Conservation (phyloP, 2,113 vertebrate species). For the Bettongia penicillata region DNA sequence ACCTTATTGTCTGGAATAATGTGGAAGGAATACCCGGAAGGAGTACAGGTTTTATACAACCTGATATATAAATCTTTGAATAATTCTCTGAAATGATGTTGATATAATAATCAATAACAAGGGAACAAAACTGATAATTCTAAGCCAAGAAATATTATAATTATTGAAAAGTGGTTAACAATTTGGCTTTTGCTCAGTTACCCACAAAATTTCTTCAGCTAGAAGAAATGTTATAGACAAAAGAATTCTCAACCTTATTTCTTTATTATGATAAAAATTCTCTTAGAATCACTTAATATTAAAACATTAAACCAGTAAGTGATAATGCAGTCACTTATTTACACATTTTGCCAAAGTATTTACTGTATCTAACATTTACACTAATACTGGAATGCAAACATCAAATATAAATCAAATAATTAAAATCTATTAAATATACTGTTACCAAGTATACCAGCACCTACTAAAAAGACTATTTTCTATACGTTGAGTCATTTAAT, state of each 20-base stretch:
- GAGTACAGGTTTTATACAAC: constrained; percentile 35
- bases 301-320: constrained; percentile 5
- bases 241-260: constrained; percentile 36
- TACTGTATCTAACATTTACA: constrained; percentile 42
- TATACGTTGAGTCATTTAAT: neutral
- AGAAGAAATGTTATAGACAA: neutral
- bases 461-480: constrained; percentile 13
- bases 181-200: constrained; percentile 54
- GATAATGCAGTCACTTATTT: constrained; percentile 27
- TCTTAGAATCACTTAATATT: constrained; percentile 35
- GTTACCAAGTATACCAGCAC: neutral
- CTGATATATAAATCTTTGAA: constrained; percentile 38
- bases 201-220: constrained; percentile 47
- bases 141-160: neutral
- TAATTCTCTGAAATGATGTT: constrained; percentile 47
- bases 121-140: neutral
- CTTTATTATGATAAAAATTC: constrained; percentile 11
- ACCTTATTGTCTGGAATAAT: constrained; percentile 77
- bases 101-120: constrained; percentile 31
- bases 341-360: constrained; percentile 7
- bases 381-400: constrained; percentile 36
- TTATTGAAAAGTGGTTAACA: constrained; percentile 10
- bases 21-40: constrained; percentile 69
- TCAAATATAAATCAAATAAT: constrained; percentile 54
- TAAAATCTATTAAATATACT: constrained; percentile 40